Evolutionary conservation across 2,113 vertebrate species (phyloP).

Genomic region (Pleuronectes platessa): DNA sequence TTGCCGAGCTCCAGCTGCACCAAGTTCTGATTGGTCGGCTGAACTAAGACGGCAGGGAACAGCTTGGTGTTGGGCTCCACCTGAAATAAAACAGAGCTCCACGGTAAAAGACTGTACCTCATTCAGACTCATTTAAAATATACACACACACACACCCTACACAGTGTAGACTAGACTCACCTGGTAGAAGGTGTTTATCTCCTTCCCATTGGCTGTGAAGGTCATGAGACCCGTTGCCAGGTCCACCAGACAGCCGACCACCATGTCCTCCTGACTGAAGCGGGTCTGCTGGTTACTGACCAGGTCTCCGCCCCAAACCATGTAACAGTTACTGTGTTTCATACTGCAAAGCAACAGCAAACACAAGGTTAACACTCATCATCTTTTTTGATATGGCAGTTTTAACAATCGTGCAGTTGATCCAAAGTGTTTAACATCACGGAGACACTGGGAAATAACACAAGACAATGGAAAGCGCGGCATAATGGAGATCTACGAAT

Average conservation of each 20-base stretch:
- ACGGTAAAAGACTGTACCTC: background rate
- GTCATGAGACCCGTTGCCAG: slow-evolving; percentile 95
- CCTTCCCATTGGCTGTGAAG: slow-evolving; percentile 93
- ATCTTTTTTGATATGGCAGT: background rate
- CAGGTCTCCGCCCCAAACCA: slow-evolving; percentile 96
- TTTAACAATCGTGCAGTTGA: too few species aligned
- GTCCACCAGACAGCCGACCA: slow-evolving; percentile 94
- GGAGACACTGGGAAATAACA: background rate
- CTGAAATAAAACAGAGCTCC: slow-evolving; percentile 67
- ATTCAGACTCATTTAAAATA: background rate
- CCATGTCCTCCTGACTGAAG: slow-evolving; percentile 91
- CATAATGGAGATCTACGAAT: background rate
- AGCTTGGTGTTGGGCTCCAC: slow-evolving; percentile 97
- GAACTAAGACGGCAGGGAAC: slow-evolving; percentile 90
- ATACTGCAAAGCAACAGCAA: slow-evolving; percentile 79
- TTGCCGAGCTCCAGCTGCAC: slow-evolving; percentile 94
- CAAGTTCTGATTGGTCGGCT: slow-evolving; percentile 90
- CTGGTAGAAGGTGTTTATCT: slow-evolving; percentile 97
- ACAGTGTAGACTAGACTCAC: slow-evolving; percentile 60
- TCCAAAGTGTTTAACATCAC: background rate
- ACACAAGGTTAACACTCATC: background rate
- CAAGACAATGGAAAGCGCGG: too few species aligned
- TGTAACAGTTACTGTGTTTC: slow-evolving; percentile 95
- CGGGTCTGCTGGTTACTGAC: slow-evolving; percentile 88
- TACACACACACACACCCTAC: background rate